These are phyloP conservation scores for Tridacna gigas DNA, from an alignment of 2,888 invertebrate species.

Conservation along the genomic window DNA sequence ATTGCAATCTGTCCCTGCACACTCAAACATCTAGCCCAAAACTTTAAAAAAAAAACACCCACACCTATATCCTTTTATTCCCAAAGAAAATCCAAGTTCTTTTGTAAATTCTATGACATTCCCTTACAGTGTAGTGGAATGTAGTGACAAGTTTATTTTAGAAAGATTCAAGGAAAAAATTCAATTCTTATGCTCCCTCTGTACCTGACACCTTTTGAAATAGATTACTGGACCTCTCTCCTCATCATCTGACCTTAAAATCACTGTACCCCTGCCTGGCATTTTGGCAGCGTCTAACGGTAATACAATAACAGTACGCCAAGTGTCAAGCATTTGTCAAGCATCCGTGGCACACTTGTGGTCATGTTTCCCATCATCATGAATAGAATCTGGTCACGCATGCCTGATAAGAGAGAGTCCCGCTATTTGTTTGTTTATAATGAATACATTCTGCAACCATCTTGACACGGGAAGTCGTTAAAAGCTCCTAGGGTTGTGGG, in stretches of 20 bases:
- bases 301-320: slow-evolving; percentile 28
- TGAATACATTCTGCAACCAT: slow-evolving; percentile 12
- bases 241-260: slow-evolving; percentile 8
- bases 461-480: slow-evolving; percentile 22
- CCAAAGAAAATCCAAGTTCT: too few relatives aligned
- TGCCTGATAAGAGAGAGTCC: slow-evolving; percentile 28
- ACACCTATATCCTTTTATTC: too few relatives aligned
- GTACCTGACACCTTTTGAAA: too few relatives aligned
- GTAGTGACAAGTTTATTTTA: too few relatives aligned
- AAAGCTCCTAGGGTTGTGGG: background rate
- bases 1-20: too few relatives aligned
- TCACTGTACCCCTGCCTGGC: slow-evolving; percentile 13
- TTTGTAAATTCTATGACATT: too few relatives aligned
- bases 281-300: slow-evolving; percentile 26
- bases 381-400: slow-evolving; percentile 20
- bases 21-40: too few relatives aligned
- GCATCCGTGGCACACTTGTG: slow-evolving; percentile 16
- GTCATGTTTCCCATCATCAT: slow-evolving; percentile 15
- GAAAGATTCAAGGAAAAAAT: too few relatives aligned
- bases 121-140: too few relatives aligned
- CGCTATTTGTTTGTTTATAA: slow-evolving; percentile 25
- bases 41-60: too few relatives aligned
- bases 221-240: too few relatives aligned
- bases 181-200: too few relatives aligned
- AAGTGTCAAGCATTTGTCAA: slow-evolving; percentile 30